A percentile compares a stretch with the other conserved stretches of the same genome.
Evolutionary conservation across 2,888 invertebrate species (phyloP).

Genomic region (Heliconius ethilla): DNA sequence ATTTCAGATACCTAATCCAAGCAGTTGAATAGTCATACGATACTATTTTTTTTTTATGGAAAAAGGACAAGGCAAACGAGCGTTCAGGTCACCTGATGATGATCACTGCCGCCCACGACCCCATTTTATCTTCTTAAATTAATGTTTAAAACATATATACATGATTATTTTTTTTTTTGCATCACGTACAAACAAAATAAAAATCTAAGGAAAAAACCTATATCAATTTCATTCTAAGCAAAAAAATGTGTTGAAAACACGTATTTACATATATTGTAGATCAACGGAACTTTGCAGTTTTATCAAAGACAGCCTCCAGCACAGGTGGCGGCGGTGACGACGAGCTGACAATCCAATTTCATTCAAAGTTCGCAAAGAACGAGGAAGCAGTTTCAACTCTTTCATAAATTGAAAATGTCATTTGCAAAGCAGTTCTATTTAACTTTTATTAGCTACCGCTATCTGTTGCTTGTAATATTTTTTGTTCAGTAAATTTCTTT

Average conservation of each 20-base stretch:
- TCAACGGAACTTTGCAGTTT: not conserved
- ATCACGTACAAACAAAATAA: no score
- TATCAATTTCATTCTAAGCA: no score
- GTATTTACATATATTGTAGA: not conserved
- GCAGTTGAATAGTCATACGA: no score
- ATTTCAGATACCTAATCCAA: no score
- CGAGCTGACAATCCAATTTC: slow-evolving; percentile 37
- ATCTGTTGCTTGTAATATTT: slow-evolving; percentile 6
- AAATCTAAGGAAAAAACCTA: no score
- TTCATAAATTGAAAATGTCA: slow-evolving; percentile 41
- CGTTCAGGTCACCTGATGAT: no score
- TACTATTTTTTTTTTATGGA: no score
- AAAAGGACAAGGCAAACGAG: no score
- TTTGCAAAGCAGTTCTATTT: slow-evolving; percentile 29
- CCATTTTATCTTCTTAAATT: no score
- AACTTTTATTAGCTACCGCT: slow-evolving; percentile 28
- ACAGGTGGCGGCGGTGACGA: slow-evolving; percentile 19
- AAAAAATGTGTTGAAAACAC: not conserved
- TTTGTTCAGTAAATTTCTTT: slow-evolving; percentile 1
- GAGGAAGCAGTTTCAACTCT: slow-evolving; percentile 28
- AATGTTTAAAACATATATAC: no score
- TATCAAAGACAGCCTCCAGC: slow-evolving; percentile 7
- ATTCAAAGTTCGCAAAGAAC: slow-evolving; percentile 35
- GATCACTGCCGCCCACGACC: no score
- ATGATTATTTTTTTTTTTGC: no score